Base-by-base conservation (phyloP, 2,888 invertebrate species). In the Leucophenga maculata region DNA sequence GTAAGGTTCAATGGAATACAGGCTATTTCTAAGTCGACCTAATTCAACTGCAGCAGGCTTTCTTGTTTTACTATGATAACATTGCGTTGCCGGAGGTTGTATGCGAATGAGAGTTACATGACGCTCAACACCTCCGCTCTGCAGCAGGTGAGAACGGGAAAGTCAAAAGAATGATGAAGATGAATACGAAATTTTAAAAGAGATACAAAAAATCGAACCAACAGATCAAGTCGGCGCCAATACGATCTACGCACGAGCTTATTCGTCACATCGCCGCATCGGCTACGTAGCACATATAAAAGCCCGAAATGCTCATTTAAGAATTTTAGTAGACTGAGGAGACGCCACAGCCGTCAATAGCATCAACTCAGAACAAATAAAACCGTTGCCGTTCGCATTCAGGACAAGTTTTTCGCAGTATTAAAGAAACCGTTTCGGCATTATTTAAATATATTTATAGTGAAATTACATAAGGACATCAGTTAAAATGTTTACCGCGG, bases 401-500 rank as follows among this genome's bases (percentile, higher is more conserved):
- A 26, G 46, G 46, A 14, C n/a, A n/a, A 46, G 2, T 50, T 50
- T 50, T 1, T n/a, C 3, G 50, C 50, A n/a, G 18, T 16, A 8
- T 50, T 50, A 50, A 18, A 26, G 4, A 26, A 26, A 50, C 8
- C n/a, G n/a, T 50, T 50, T 50, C 50, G 18, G 6, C 50, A 13
- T 16, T 18, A 11, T 16, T n/a, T 44, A 46, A 55, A 16, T 32
- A 32, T 54, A 48, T 62, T 32, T 44, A 39, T 50, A 26, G 11
- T 39, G 20, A 39, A 26, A 26, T 3, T 26, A 26, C 26, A 26
- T 4, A 26, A 26, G 26, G 26, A 26, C 26, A 4, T 26, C 4
- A 1, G 11, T 14, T 22, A 72, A 69, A 65, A 80, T 80, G 79
- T 48, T 80, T 6, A n/a, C 71, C 14, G 54, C 66, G n/a, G 16